Percentiles rank a stretch among this genome's conserved stretches.
Evolutionary conservation across 1,140 invertebrate species (phyloP).

Genomic region (Thalassaphorura encarpata): DNA sequence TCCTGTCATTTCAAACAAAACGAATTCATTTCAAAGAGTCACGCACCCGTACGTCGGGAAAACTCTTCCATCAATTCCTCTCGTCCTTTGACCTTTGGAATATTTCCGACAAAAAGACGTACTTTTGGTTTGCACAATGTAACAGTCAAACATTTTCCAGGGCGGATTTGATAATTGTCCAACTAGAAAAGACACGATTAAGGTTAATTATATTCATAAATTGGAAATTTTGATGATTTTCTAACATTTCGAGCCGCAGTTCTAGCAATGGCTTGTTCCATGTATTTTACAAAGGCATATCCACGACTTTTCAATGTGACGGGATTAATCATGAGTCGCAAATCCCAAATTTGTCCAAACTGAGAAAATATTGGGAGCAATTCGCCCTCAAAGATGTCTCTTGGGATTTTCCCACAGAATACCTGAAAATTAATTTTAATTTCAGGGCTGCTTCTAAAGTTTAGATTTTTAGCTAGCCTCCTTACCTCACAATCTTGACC

Average conservation of each 20-base stretch:
- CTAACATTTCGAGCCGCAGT: slow-evolving; percentile 39
- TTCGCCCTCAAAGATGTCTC: slow-evolving; percentile 68
- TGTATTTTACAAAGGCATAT: slow-evolving; percentile 67
- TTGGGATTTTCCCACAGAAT: slow-evolving; percentile 70
- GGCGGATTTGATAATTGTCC: slow-evolving; percentile 98
- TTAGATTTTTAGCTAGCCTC: too few species aligned
- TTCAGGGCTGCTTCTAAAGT: too few species aligned
- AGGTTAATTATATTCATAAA: background rate
- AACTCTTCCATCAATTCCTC: slow-evolving; percentile 99
- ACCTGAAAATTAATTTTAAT: too few species aligned
- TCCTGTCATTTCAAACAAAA: background rate
- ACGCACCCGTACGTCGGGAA: slow-evolving; percentile 98
- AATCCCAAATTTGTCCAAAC: slow-evolving; percentile 54
- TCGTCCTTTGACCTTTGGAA: slow-evolving; percentile 98
- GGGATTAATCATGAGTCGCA: slow-evolving; percentile 66
- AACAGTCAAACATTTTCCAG: slow-evolving; percentile 98
- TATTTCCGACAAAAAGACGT: slow-evolving; percentile 99
- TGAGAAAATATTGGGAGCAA: slow-evolving; percentile 61
- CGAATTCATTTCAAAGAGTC: slow-evolving; percentile 16
- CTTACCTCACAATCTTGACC: too few species aligned
- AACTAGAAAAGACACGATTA: slow-evolving; percentile 64
- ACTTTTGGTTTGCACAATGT: slow-evolving; percentile 99
- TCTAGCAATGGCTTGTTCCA: slow-evolving; percentile 49
- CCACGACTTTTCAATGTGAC: slow-evolving; percentile 60
- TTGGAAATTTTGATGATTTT: background rate